Evolutionary conservation across 2,888 invertebrate genomes (phyloP), one percentile per base, ranked within the genome.

Genomic region (Rhogogaster chlorosoma): DNA sequence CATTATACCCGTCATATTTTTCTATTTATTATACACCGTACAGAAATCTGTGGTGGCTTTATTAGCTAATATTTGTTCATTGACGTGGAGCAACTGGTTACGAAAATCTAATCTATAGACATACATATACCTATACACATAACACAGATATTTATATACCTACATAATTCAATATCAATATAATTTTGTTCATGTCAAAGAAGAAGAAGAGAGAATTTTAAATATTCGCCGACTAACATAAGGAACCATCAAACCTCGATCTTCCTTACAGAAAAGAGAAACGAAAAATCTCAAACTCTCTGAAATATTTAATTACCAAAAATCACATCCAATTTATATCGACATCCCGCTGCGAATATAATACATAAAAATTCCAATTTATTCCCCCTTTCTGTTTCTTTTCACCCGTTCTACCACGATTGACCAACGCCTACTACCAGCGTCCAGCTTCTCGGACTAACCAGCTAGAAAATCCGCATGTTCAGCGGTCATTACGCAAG

Each of bases 381-480:
- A 6, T 15, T 32, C 15, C 6, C 15, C 5, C 5, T 57, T 64
- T 12, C 3, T 29, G 3, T 64, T 67, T 26, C 29, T 29, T 26
- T 29, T 32, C 29, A 64, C 67, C 12, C 12, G 10, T 7, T 61
- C 9, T 10, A 42, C 9, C n/a, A 10, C 2, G 22, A 73, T 38
- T 42, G 42, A 38, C 73, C 38, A 42, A 73, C 42, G 26, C 12
- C 12, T 73, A 22, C 29, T 26, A 73, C 10, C 36, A 71, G n/a
- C 38, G 73, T 49, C 32, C 6, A 42, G 12, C 42, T 38, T 42
- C 38, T 12, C 77, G 53, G 36, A 12, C 12, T 61, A 61, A 57
- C 57, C 38, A 61, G 38, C 80, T 61, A 32, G 80, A 80, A 80
- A 80, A 80, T 80, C 80, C 22, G 80, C 80, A 61, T 61, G 80